Conservation (phyloP, 2,797 vertebrate species). For the Hoplostethus mediterraneus region DNA sequence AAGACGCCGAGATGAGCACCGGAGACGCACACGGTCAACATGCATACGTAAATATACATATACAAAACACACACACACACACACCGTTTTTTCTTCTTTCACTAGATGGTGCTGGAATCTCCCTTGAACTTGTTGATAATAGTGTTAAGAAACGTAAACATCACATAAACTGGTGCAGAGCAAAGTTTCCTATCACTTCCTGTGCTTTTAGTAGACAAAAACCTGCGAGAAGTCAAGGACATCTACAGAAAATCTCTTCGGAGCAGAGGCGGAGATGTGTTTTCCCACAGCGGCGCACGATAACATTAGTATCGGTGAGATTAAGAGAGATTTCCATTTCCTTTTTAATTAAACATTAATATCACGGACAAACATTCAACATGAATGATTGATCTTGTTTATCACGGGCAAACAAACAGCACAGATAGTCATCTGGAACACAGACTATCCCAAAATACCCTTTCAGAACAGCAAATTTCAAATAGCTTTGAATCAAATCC, state of each 20-base stretch:
- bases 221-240: slow-evolving; percentile 42
- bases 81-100: slow-evolving; percentile 12
- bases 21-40: slow-evolving; percentile 16
- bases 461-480: slow-evolving; percentile 57
- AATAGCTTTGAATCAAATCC: slow-evolving; percentile 63
- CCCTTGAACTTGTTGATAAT: not conserved
- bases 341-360: slow-evolving; percentile 71
- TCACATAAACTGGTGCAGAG: not conserved
- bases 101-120: slow-evolving; percentile 53
- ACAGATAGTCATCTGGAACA: slow-evolving; percentile 50
- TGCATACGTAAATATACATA: no score
- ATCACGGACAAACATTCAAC: slow-evolving; percentile 56
- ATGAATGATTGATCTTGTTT: slow-evolving; percentile 66
- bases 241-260: slow-evolving; percentile 38
- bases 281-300: slow-evolving; percentile 52
- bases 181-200: slow-evolving; percentile 37
- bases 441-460: slow-evolving; percentile 55
- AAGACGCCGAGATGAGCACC: slow-evolving; percentile 40
- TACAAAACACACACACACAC: not conserved
- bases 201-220: slow-evolving; percentile 38
- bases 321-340: slow-evolving; percentile 54
- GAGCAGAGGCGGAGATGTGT: slow-evolving; percentile 23
- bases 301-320: slow-evolving; percentile 53
- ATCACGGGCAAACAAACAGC: slow-evolving; percentile 60
- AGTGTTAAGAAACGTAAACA: slow-evolving; percentile 25